phyloP scores from a whole-genome alignment of 1,140 invertebrate genomes.

The Macrocentrus cingulum region DNA sequence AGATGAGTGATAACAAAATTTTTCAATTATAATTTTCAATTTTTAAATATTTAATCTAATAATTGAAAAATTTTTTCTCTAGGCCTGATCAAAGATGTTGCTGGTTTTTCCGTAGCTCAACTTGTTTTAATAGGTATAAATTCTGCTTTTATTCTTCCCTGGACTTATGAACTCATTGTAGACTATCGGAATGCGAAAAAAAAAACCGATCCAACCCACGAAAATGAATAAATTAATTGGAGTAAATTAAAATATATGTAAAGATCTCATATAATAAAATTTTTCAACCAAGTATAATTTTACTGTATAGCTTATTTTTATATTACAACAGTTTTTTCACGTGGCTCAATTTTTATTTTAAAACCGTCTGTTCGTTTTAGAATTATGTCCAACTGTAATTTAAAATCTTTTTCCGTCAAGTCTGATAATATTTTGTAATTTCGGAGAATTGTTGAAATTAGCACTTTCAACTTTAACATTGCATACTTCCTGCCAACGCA shows the following conservation, averaged over 20 bases:
- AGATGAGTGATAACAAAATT: constrained; percentile 24
- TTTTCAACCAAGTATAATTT: background rate
- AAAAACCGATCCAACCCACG: no score
- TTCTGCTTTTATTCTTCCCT: constrained; percentile 48
- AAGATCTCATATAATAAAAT: background rate
- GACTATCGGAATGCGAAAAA: constrained; percentile 28
- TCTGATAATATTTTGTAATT: constrained; percentile 61
- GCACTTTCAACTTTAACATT: constrained; percentile 66
- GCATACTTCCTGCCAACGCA: constrained; percentile 72
- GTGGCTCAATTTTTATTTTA: constrained; percentile 49
- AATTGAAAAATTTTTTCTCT: no score
- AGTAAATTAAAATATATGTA: no score
- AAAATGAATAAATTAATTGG: no score
- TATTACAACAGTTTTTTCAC: constrained; percentile 30
- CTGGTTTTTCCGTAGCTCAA: constrained; percentile 47
- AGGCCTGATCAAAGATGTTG: constrained; percentile 55
- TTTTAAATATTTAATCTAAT: no score
- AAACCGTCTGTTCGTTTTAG: constrained; percentile 59
- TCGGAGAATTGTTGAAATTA: constrained; percentile 66
- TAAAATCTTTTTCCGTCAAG: constrained; percentile 50
- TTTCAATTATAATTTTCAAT: no score
- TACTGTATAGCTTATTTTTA: background rate
- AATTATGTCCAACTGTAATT: constrained; percentile 56
- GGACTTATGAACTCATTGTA: constrained; percentile 46
- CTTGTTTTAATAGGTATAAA: constrained; percentile 44